Percentiles rank a stretch among this genome's conserved stretches.
phyloP scores from a whole-genome alignment of 2,113 vertebrate genomes.

The Trichomycterus rosablanca region DNA sequence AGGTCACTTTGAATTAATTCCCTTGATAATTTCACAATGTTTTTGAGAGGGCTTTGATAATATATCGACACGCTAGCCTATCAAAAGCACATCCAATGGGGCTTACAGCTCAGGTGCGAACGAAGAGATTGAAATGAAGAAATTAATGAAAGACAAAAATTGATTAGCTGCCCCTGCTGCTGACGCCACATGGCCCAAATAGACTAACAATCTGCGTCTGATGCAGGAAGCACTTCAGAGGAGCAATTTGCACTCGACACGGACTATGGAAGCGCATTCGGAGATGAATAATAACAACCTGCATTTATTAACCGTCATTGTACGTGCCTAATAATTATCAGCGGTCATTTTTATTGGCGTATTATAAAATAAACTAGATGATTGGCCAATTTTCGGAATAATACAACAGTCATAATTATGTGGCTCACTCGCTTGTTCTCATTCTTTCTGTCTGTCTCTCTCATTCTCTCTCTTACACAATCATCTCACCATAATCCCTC shows the following conservation, averaged over 20 bases:
- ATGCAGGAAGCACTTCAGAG: not conserved
- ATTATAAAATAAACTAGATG: slow-evolving; percentile 48
- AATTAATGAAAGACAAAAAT: slow-evolving; percentile 37
- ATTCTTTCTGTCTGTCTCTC: slow-evolving; percentile 42
- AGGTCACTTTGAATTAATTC: slow-evolving; percentile 5
- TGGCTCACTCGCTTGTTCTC: not conserved
- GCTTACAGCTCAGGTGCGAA: slow-evolving; percentile 8
- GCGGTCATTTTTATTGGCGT: slow-evolving; percentile 55
- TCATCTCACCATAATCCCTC: slow-evolving; percentile 3
- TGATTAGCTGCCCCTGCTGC: slow-evolving; percentile 55
- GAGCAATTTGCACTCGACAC: slow-evolving; percentile 10
- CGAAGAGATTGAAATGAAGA: slow-evolving; percentile 20
- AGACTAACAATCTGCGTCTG: slow-evolving; percentile 24
- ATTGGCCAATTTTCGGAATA: slow-evolving; percentile 53
- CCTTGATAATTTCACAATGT: not conserved
- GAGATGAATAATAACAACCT: slow-evolving; percentile 37
- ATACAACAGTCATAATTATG: slow-evolving; percentile 54
- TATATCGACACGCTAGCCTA: too few relatives aligned
- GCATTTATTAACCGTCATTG: slow-evolving; percentile 47
- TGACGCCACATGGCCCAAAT: not conserved
- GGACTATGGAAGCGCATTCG: slow-evolving; percentile 36
- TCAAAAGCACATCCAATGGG: not conserved
- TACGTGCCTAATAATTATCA: slow-evolving; percentile 45
- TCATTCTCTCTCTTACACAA: not conserved
- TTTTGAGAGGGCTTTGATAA: not conserved